These are phyloP conservation scores for Anabas testudineus DNA, from an alignment of 2,797 vertebrate genomes.

Conservation along the genomic window DNA sequence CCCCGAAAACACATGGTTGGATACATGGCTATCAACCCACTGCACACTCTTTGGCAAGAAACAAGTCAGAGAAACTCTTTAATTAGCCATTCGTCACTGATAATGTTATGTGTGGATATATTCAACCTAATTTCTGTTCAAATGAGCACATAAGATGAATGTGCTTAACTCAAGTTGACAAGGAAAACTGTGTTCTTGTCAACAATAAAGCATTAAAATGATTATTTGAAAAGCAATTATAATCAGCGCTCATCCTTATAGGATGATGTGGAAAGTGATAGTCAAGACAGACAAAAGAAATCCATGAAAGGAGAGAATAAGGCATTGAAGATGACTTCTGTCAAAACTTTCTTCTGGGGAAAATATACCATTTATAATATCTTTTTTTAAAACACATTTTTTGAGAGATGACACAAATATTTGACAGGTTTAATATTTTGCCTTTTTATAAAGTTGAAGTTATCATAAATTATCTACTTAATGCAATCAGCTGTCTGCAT, in stretches of 20 bases:
- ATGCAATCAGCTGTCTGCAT: constrained; percentile 49
- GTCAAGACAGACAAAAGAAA: constrained; percentile 61
- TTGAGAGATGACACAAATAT: constrained; percentile 47
- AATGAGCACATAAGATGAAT: constrained; percentile 55
- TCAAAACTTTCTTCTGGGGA: constrained; percentile 54
- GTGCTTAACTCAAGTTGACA: constrained; percentile 72
- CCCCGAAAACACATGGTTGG: constrained; percentile 72
- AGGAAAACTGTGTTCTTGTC: constrained; percentile 63
- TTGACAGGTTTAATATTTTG: constrained; percentile 47
- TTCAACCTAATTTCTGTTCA: constrained; percentile 62
- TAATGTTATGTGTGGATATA: constrained; percentile 60
- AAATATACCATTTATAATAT: constrained; percentile 54
- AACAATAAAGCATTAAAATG: constrained; percentile 69
- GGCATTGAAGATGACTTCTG: constrained; percentile 57
- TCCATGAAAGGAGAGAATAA: constrained; percentile 53
- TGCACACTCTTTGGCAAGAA: constrained; percentile 62
- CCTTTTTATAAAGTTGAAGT: constrained; percentile 12
- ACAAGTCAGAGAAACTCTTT: constrained; percentile 65
- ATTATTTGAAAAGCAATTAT: constrained; percentile 71
- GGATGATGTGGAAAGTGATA: constrained; percentile 62
- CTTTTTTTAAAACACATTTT: constrained; percentile 51
- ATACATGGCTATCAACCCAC: constrained; percentile 61
- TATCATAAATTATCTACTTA: constrained; percentile 38
- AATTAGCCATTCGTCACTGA: constrained; percentile 69
- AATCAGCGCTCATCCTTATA: constrained; percentile 58